Evolutionary conservation across 2,888 invertebrate genomes (phyloP), one percentile per base, ranked within the genome.

Genomic region (Parnassius smintheus): DNA sequence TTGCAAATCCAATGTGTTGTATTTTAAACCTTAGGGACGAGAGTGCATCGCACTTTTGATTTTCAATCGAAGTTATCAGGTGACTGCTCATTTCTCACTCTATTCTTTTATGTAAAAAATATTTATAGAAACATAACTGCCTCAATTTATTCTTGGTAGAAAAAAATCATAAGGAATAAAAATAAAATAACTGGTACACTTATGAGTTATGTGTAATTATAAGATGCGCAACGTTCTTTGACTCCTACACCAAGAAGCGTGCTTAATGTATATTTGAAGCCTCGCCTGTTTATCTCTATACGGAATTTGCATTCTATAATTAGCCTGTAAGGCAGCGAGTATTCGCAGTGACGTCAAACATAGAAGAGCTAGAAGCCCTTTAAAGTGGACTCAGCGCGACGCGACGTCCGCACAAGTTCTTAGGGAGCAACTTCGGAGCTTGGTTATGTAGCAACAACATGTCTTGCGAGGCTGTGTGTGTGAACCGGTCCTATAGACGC

Each of bases 401-500:
- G 69, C 74, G 68, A 69, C 67, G 70, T 67, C 68, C 67, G 68
- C 70, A 69, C 70, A 59, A 69, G 72, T 70, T 72, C 68, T 65
- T 60, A 72, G 71, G 81, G 80, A 77, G 82, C 80, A 78, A 76
- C 81, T 79, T 78, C 71, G 74, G 66, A 66, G 71, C 73, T 70
- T 72, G 67, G 66, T 64, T 65, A 75, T 70, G 68, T 65, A 70
- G 68, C 68, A 70, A 70, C 68, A 70, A 58, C 66, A 64, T 68
- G 62, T 59, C 60, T 49, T 61, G 42, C 61, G 65, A 63, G 69
- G 66, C 68, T 76, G 77, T 77, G 75, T 76, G 74, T 75, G 72
- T 75, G 75, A 84, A 88, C 88, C 88, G 88, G 87, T 87, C 86
- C 68, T 75, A 79, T 77, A 83, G 81, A 83, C 77, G 72, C 76